Evolutionary conservation across 2,888 invertebrate genomes (phyloP).

Genomic region (Dione juno): DNA sequence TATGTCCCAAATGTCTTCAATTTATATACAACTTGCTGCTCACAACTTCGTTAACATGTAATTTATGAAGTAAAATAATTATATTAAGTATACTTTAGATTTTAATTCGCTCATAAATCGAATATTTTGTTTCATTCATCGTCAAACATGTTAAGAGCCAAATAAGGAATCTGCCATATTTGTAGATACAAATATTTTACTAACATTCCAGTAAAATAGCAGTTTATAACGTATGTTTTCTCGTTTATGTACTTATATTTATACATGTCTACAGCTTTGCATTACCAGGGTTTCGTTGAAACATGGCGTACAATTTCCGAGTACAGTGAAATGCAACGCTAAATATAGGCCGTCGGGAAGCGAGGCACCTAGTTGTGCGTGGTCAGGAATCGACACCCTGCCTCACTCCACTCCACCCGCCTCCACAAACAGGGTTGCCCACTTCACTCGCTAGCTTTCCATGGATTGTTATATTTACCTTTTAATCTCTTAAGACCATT

Average conservation of each 20-base stretch:
- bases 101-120: neutral
- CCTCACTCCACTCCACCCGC: slow-evolving; percentile 51
- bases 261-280: slow-evolving; percentile 13
- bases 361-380: slow-evolving; percentile 70
- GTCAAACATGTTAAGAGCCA: neutral
- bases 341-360: slow-evolving; percentile 73
- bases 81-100: too few species aligned
- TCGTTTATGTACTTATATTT: neutral
- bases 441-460: slow-evolving; percentile 20
- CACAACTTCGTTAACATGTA: too few species aligned
- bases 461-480: slow-evolving; percentile 28
- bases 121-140: neutral
- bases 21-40: too few species aligned
- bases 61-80: too few species aligned
- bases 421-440: slow-evolving; percentile 49
- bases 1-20: neutral
- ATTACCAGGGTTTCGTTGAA: slow-evolving; percentile 41
- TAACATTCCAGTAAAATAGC: slow-evolving; percentile 1
- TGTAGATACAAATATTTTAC: too few species aligned
- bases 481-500: slow-evolving; percentile 21
- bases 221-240: slow-evolving; percentile 3
- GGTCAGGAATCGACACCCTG: slow-evolving; percentile 71
- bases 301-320: slow-evolving; percentile 51
- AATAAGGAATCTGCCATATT: neutral
- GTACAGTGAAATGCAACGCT: slow-evolving; percentile 69